Evolutionary conservation across 2,113 vertebrate genomes (phyloP).

Genomic region (Oophaga pumilio): DNA sequence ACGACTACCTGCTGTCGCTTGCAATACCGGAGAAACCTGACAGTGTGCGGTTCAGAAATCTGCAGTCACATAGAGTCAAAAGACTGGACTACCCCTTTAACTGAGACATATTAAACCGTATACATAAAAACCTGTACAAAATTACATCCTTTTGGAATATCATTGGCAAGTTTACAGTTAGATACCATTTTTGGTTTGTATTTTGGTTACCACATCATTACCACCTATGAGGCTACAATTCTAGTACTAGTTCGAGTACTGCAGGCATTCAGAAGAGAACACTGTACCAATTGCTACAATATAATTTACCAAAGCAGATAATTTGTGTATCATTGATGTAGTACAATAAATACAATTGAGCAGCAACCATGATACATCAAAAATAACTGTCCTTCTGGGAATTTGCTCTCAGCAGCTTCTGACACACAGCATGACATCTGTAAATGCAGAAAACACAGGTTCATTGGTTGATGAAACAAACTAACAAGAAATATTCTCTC

Average conservation of each 20-base stretch:
- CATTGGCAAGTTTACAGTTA: no score
- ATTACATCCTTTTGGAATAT: no score
- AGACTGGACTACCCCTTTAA: no score
- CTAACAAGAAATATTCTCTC: slow-evolving; percentile 32
- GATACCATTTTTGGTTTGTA: no score
- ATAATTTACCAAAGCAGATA: background rate
- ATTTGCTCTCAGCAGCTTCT: slow-evolving; percentile 29
- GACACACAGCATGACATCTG: slow-evolving; percentile 38
- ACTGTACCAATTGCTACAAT: background rate
- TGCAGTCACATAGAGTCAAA: no score
- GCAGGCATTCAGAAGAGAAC: background rate
- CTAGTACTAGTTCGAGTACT: no score
- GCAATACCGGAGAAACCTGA: no score
- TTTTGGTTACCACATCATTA: background rate
- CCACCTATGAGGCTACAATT: background rate
- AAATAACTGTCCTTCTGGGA: slow-evolving; percentile 20
- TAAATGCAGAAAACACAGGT: slow-evolving; percentile 43
- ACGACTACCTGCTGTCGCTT: no score
- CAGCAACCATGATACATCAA: slow-evolving; percentile 12
- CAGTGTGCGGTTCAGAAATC: no score
- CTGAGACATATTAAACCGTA: no score
- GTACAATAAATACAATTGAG: background rate
- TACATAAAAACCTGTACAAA: no score
- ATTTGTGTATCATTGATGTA: background rate
- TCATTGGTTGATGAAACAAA: slow-evolving; percentile 39